Evolutionary conservation across 2,888 invertebrate genomes (phyloP).

Genomic region (Torymus auratus): DNA sequence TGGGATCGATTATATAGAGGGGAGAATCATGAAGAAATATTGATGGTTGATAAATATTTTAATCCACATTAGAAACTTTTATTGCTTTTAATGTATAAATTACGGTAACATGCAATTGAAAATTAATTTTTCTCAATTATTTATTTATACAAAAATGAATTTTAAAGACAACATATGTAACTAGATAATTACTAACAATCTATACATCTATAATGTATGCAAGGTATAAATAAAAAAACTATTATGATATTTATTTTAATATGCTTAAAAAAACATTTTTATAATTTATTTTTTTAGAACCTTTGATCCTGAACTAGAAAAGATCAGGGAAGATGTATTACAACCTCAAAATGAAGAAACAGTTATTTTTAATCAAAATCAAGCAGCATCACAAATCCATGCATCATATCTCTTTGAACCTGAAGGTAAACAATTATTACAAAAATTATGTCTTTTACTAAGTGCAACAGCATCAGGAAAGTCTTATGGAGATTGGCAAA

Average conservation of each 20-base stretch:
- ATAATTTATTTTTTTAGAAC: slow-evolving; percentile 59
- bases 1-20: no score
- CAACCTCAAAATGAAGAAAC: slow-evolving; percentile 66
- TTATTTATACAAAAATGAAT: not conserved
- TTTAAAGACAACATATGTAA: slow-evolving; percentile 8
- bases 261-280: not conserved
- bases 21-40: no score
- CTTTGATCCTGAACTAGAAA: slow-evolving; percentile 65
- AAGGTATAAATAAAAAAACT: slow-evolving; percentile 20
- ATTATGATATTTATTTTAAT: not conserved
- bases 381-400: slow-evolving; percentile 65
- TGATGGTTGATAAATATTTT: no score
- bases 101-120: not conserved
- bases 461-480: slow-evolving; percentile 69
- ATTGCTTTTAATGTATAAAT: no score
- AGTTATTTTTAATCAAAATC: slow-evolving; percentile 61
- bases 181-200: not conserved
- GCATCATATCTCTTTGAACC: slow-evolving; percentile 69
- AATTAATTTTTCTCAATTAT: not conserved
- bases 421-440: slow-evolving; percentile 64
- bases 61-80: no score
- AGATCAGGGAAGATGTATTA: slow-evolving; percentile 65
- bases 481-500: slow-evolving; percentile 70
- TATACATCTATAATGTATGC: slow-evolving; percentile 28
- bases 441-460: slow-evolving; percentile 67